Percentiles rank a stretch among this genome's conserved stretches.
Evolutionary conservation across 2,888 invertebrate genomes (phyloP).

Genomic region (Papilio elwesi): DNA sequence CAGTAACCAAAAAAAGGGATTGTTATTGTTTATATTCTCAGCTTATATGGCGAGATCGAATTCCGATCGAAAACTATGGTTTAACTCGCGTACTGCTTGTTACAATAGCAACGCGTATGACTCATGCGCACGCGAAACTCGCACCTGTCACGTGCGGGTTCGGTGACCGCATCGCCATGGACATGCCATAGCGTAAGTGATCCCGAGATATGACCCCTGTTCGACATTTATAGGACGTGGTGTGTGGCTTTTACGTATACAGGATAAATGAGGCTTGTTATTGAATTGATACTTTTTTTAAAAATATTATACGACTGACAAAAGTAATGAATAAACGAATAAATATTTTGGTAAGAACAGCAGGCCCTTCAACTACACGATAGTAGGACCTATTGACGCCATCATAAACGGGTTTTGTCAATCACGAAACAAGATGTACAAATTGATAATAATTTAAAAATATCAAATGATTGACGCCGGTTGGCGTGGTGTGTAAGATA

Average conservation of each 20-base stretch:
- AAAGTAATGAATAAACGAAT: too few species aligned
- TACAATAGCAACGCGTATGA: slow-evolving; percentile 17
- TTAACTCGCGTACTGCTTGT: background rate
- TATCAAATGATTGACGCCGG: too few species aligned
- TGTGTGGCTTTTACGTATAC: background rate
- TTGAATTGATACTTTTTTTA: too few species aligned
- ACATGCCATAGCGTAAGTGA: slow-evolving; percentile 34
- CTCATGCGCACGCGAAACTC: slow-evolving; percentile 49
- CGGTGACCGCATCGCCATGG: slow-evolving; percentile 44
- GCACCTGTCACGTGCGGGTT: slow-evolving; percentile 53
- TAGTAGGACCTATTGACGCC: too few species aligned
- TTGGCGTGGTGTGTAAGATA: too few species aligned
- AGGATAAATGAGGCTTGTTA: too few species aligned
- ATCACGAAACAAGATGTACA: too few species aligned
- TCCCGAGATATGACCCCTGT: slow-evolving; percentile 12
- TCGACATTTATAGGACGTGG: background rate
- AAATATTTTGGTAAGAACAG: too few species aligned
- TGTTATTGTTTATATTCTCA: background rate
- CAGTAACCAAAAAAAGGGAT: background rate
- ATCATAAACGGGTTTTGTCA: too few species aligned
- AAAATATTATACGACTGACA: too few species aligned
- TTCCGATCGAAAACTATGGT: slow-evolving; percentile 21
- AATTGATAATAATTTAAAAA: too few species aligned
- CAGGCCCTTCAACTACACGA: too few species aligned
- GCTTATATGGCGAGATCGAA: slow-evolving; percentile 6